Base-by-base conservation (phyloP, 1,140 invertebrate genomes). In the Prorops nasuta region DNA sequence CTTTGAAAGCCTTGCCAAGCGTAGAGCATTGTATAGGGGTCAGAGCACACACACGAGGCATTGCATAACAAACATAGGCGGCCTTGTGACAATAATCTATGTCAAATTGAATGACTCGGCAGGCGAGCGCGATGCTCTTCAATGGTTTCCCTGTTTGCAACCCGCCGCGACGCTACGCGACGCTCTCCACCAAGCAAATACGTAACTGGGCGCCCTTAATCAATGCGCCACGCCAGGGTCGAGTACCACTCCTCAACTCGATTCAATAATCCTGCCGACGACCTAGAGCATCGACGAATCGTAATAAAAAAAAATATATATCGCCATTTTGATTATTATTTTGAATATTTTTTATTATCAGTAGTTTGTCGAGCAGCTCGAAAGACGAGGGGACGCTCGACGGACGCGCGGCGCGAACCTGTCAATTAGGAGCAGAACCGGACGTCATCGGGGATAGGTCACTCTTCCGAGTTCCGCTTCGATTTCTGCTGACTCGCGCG, bases 81-180 rank as follows among this genome's bases (percentile, higher is more conserved):
- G 36, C 20, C 21, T 58, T 17, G 39, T 35, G 40, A 49, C 36
- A 35, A 37, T 51, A 55, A 64, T 52, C 51, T 43, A 44, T 22
- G 39, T n/a, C n/a, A 57, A 48, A 59, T 54, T 60, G 58, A 67
- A 67, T 60, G 43, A 46, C 54, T 16, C 56, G 60, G 56, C 54
- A 35, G 57, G 53, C 51, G 50, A n/a, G n/a, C 18, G 51, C 55
- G 43, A 36, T 36, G 49, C 50, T 54, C 17, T 39, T 49, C 45
- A 53, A 44, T 49, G 45, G 31, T 28, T 10, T 28, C 24, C 22
- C 10, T 42, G 18, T 51, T 47, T 51, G 32, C 45, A 28, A 12
- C 37, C 34, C 36, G 34, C 19, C 20, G 35, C 24, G 46, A 37
- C 37, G 44, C 44, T 51, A n/a, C n/a, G n/a, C n/a, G n/a, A 28